phyloP scores from a whole-genome alignment of 1,140 invertebrate species.

The Bombus pascuorum region DNA sequence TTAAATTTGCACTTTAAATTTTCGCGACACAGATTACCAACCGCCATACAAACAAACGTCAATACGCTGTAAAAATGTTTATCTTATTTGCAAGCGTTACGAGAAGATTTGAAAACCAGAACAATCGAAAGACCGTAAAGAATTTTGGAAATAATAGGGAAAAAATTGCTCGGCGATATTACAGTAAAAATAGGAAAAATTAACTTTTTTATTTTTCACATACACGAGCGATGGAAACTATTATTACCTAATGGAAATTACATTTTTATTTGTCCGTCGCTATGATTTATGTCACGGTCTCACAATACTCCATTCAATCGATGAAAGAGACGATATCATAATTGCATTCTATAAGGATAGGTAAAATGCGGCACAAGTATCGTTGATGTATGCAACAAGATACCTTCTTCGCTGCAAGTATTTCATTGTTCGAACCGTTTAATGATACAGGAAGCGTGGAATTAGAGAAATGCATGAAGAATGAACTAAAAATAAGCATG shows the following conservation, averaged over 20 bases:
- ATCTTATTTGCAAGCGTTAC: too few relatives aligned
- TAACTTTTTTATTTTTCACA: too few relatives aligned
- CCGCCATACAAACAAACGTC: too few relatives aligned
- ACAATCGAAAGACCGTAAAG: too few relatives aligned
- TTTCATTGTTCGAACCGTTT: conserved; percentile 26
- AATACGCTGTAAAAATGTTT: too few relatives aligned
- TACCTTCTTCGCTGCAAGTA: neutral
- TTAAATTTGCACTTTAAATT: too few relatives aligned
- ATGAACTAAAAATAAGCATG: neutral
- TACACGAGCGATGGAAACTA: too few relatives aligned
- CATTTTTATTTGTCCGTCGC: neutral
- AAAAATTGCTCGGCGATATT: too few relatives aligned
- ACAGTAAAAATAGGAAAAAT: too few relatives aligned
- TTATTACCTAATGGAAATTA: neutral
- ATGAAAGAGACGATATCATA: conserved; percentile 16
- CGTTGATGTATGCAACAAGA: neutral
- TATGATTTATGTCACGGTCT: conserved; percentile 3
- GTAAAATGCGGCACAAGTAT: conserved; percentile 2
- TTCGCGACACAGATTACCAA: too few relatives aligned
- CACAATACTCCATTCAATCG: neutral
- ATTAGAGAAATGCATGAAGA: neutral
- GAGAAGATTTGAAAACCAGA: too few relatives aligned
- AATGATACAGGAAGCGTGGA: conserved; percentile 9
- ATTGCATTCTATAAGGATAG: neutral
- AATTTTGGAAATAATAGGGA: too few relatives aligned